Conservation (phyloP, 2,113 vertebrate species). For the Toxostoma redivivum region DNA sequence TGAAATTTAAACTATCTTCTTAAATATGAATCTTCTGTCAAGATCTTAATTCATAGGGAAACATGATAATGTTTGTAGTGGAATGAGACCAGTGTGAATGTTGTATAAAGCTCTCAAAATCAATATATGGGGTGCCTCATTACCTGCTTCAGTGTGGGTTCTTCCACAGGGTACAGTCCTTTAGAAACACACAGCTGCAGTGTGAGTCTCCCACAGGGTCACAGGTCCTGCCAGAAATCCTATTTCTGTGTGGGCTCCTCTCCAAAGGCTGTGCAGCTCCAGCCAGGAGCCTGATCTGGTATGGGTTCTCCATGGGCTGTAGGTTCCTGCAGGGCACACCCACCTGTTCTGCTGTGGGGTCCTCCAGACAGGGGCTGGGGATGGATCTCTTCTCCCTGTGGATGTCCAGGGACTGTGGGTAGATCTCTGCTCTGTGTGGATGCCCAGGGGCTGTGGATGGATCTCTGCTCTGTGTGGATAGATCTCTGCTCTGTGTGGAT, state of each 20-base stretch:
- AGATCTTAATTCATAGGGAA: not conserved
- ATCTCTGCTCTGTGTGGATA: too few relatives aligned
- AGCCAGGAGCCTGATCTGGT: not conserved
- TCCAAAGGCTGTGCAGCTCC: not conserved
- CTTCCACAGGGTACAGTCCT: not conserved
- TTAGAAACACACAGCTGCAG: not conserved
- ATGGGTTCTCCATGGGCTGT: not conserved
- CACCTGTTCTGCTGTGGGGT: not conserved
- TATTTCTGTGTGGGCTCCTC: not conserved
- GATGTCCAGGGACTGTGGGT: too few relatives aligned
- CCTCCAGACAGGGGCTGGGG: too few relatives aligned
- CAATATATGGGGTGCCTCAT: not conserved
- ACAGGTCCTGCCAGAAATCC: not conserved
- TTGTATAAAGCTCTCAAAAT: not conserved
- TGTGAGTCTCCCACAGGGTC: not conserved
- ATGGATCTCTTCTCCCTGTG: too few relatives aligned
- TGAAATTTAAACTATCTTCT: not conserved
- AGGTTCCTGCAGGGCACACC: not conserved
- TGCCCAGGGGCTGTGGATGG: too few relatives aligned
- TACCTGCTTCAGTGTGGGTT: not conserved
- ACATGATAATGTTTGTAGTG: not conserved
- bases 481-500: not conserved
- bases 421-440: too few relatives aligned
- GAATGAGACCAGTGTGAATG: not conserved
- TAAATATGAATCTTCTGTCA: not conserved